Evolutionary conservation across 2,888 invertebrate genomes (phyloP).

Genomic region (Heliconius hortense): DNA sequence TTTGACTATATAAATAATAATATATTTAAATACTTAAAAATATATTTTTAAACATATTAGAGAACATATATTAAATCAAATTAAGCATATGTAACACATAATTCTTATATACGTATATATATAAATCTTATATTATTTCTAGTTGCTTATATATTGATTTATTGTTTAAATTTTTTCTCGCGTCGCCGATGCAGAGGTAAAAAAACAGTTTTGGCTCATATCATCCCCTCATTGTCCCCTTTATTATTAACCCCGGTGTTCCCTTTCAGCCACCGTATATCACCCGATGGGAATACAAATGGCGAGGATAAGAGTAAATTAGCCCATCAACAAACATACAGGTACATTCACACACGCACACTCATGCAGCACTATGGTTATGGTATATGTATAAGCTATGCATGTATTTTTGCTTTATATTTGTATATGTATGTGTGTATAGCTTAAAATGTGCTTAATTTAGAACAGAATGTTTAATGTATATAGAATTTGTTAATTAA

Average conservation of each 20-base stretch:
- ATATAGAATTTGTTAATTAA: background rate
- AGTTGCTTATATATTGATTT: constrained; percentile 29
- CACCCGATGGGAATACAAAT: constrained; percentile 82
- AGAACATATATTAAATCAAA: no score
- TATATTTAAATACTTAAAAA: no score
- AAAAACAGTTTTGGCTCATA: constrained; percentile 57
- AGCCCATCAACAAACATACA: constrained; percentile 89
- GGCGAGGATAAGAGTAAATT: constrained; percentile 86
- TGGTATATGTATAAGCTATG: constrained; percentile 21
- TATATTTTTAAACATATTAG: no score
- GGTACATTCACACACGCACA: constrained; percentile 74
- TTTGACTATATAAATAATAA: no score
- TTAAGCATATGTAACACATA: constrained; percentile 5
- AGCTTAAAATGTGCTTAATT: constrained; percentile 15
- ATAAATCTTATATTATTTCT: constrained; percentile 20
- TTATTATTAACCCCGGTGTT: constrained; percentile 77
- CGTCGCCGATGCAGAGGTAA: constrained; percentile 79
- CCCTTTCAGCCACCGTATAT: constrained; percentile 84
- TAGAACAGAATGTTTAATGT: background rate
- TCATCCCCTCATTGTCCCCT: constrained; percentile 58
- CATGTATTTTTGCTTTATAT: constrained; percentile 27
- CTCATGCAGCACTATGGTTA: constrained; percentile 38
- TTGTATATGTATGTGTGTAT: constrained; percentile 2
- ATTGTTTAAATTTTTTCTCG: constrained; percentile 47
- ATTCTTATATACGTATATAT: background rate